A percentile compares a stretch with the other conserved stretches of the same genome.
Evolutionary conservation across 2,797 vertebrate genomes (phyloP).

Genomic region (Pangasius larnaudii): DNA sequence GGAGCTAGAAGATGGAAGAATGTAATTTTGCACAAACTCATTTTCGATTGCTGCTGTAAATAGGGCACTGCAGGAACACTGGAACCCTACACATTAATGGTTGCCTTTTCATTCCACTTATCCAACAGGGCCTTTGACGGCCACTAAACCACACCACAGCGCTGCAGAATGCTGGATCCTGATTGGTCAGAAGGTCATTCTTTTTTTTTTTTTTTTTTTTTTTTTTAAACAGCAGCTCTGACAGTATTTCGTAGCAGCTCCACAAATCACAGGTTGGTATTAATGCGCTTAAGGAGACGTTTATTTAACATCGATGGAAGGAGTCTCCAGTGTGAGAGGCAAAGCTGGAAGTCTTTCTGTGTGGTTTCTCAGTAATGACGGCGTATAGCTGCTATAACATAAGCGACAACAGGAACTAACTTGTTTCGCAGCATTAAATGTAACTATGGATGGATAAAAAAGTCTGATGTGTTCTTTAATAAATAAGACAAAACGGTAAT

Average conservation of each 20-base stretch:
- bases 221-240: not conserved
- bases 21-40: not conserved
- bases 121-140: not conserved
- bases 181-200: not conserved
- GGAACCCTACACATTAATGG: no score
- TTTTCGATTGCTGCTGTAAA: conserved; percentile 4
- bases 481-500: not conserved
- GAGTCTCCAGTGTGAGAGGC: not conserved
- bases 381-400: not conserved
- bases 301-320: no score
- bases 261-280: no score
- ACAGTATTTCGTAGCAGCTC: no score
- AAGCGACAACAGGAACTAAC: not conserved
- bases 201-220: not conserved
- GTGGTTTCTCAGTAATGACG: not conserved
- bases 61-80: not conserved
- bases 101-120: not conserved
- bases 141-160: not conserved
- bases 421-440: not conserved
- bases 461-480: not conserved
- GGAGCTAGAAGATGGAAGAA: not conserved
- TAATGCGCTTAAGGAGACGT: no score
- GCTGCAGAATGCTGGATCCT: not conserved
- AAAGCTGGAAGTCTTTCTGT: not conserved
- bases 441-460: not conserved